Evolutionary conservation across 2,888 invertebrate genomes (phyloP).

Genomic region (Tuberolachnus salignus): DNA sequence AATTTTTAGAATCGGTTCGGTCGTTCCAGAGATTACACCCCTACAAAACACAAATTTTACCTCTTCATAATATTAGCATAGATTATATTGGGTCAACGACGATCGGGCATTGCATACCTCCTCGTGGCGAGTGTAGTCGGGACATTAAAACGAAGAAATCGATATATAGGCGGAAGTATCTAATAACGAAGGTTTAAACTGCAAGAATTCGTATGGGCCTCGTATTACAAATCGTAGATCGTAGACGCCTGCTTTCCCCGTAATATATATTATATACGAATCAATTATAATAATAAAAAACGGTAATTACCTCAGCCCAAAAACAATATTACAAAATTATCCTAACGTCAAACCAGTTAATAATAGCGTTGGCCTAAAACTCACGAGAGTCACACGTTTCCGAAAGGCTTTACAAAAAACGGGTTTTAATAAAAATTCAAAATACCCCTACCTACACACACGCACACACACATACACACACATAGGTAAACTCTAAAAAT

Average conservation of each 20-base stretch:
- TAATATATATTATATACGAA: background rate
- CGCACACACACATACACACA: background rate
- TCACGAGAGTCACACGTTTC: background rate
- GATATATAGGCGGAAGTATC: too few species aligned
- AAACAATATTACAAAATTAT: constrained; percentile 3
- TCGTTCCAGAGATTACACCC: too few species aligned
- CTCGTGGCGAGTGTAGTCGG: background rate
- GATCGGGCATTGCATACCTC: too few species aligned
- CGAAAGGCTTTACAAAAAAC: background rate
- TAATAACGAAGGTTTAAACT: too few species aligned
- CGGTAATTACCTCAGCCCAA: background rate
- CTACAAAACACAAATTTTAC: too few species aligned
- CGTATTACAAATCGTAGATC: background rate
- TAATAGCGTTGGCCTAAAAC: background rate
- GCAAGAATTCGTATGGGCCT: too few species aligned
- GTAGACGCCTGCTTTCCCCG: constrained; percentile 15
- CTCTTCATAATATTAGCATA: too few species aligned
- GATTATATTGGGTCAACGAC: too few species aligned
- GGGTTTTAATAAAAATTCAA: background rate
- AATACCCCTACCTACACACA: background rate
- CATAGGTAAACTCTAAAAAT: background rate
- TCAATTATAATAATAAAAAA: constrained; percentile 1
- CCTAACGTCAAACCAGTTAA: background rate
- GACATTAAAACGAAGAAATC: constrained; percentile 2
- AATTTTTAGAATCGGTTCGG: too few species aligned